Evolutionary conservation across 2,888 invertebrate species (phyloP).

Genomic region (Lasioglossum oenotherae): DNA sequence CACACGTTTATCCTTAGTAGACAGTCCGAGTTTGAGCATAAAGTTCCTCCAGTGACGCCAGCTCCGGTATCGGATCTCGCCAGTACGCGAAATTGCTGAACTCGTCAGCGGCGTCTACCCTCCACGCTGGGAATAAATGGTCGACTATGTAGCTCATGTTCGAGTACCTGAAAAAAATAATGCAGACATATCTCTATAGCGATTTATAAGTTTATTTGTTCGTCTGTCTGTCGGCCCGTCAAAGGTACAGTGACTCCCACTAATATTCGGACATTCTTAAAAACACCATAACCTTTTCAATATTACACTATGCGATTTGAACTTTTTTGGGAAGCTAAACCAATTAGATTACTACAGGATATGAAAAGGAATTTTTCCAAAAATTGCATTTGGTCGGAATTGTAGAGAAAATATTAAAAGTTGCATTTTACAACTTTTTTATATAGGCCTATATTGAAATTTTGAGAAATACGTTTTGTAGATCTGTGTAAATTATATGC

Average conservation of each 20-base stretch:
- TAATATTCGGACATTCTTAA: too few relatives aligned
- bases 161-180: conserved; percentile 91
- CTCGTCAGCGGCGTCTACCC: conserved; percentile 87
- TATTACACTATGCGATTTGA: too few relatives aligned
- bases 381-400: too few relatives aligned
- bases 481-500: too few relatives aligned
- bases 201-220: background rate
- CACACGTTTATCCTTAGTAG: conserved; percentile 67
- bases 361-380: too few relatives aligned
- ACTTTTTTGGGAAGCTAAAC: too few relatives aligned
- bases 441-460: too few relatives aligned
- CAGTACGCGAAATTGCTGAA: conserved; percentile 96
- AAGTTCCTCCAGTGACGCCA: conserved; percentile 79
- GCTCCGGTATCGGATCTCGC: conserved; percentile 93
- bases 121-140: conserved; percentile 96
- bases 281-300: too few relatives aligned
- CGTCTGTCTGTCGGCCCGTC: background rate
- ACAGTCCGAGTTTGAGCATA: conserved; percentile 62
- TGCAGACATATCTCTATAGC: background rate
- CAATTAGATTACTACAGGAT: too few relatives aligned
- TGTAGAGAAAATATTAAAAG: too few relatives aligned
- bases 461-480: too few relatives aligned
- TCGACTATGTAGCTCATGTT: conserved; percentile 97
- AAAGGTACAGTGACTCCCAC: background rate
- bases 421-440: too few relatives aligned